phyloP scores from a whole-genome alignment of 2,113 vertebrate genomes.

The Azemiops feae region DNA sequence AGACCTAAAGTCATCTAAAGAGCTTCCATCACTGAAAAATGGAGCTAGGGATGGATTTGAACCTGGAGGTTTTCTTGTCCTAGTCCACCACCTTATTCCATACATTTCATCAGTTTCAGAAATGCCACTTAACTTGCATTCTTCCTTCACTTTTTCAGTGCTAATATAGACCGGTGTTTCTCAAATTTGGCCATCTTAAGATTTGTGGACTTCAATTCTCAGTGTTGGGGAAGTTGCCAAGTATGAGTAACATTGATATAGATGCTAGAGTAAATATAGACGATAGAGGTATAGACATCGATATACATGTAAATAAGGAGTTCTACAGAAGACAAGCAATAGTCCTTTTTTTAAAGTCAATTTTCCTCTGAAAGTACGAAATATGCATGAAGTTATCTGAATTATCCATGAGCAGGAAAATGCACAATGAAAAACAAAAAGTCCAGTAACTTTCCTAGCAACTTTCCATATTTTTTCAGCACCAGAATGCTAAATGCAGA shows the following conservation, averaged over 20 bases:
- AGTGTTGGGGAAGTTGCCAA: background rate
- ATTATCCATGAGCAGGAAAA: conserved; percentile 18
- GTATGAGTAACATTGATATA: background rate
- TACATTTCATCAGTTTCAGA: background rate
- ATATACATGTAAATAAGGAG: background rate
- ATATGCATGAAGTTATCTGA: conserved; percentile 6
- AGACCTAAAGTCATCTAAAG: background rate
- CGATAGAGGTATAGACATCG: background rate
- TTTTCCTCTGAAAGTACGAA: conserved; percentile 32
- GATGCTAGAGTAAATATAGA: background rate
- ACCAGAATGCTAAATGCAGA: background rate
- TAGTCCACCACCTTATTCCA: background rate
- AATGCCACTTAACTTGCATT: background rate
- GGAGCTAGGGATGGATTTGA: background rate
- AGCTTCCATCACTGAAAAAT: background rate
- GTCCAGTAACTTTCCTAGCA: conserved; percentile 6
- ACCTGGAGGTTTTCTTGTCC: background rate
- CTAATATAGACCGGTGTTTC: background rate
- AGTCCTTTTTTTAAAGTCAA: background rate
- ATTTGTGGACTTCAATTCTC: background rate
- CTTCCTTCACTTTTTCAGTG: background rate
- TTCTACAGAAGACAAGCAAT: background rate
- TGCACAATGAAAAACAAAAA: background rate
- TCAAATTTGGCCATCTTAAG: background rate
- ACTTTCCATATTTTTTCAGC: conserved; percentile 20